Evolutionary conservation across 2,113 vertebrate genomes (phyloP).

Genomic region (Embiotoca jacksoni): DNA sequence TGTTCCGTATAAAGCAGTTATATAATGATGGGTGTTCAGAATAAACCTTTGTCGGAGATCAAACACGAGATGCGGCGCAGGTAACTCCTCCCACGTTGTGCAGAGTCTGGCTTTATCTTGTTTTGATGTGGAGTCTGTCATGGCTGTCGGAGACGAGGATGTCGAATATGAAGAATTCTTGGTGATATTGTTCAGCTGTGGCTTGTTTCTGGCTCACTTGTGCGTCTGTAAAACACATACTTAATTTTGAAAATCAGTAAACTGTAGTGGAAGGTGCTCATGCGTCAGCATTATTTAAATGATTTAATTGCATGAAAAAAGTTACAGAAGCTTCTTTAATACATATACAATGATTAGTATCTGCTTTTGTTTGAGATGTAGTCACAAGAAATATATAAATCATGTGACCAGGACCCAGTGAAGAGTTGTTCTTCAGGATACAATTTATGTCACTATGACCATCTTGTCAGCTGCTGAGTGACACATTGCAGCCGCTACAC

Average conservation of each 20-base stretch:
- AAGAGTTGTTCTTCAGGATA: slow-evolving; percentile 25
- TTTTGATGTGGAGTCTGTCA: background rate
- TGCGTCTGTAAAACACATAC: background rate
- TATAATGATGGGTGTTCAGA: slow-evolving; percentile 12
- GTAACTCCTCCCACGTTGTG: background rate
- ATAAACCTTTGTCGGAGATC: slow-evolving; percentile 1
- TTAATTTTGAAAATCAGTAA: background rate
- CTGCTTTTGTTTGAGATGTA: background rate
- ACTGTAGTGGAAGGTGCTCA: too few relatives aligned
- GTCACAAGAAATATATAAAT: background rate
- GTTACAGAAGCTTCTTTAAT: background rate
- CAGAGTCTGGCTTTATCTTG: slow-evolving; percentile 7
- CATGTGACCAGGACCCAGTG: background rate
- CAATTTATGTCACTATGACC: slow-evolving; percentile 28
- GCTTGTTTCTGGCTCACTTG: background rate
- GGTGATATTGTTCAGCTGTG: background rate
- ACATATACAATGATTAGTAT: background rate
- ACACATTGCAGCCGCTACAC: slow-evolving; percentile 6
- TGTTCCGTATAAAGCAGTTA: slow-evolving; percentile 31
- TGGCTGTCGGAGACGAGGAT: too few relatives aligned
- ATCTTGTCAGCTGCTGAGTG: slow-evolving; percentile 39
- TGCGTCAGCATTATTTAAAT: background rate
- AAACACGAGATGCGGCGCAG: background rate
- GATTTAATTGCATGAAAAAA: background rate
- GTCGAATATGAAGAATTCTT: background rate